Conservation (phyloP, 1,140 invertebrate species). For the Nymphalis io region DNA sequence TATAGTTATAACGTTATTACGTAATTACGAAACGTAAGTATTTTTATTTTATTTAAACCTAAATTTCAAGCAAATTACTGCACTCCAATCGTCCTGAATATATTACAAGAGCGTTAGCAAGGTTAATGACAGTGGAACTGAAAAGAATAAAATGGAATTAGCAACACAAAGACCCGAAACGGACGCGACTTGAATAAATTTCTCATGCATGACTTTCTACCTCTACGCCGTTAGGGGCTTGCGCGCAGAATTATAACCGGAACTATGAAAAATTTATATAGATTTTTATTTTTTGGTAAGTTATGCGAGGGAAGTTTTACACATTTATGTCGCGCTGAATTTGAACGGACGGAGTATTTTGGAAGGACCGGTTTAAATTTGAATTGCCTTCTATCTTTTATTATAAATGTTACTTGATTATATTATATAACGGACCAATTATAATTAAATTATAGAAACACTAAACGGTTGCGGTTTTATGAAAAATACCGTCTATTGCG, state of each 20-base stretch:
- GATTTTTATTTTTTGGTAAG: constrained; percentile 25
- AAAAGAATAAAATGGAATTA: constrained; percentile 67
- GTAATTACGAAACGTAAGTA: neutral
- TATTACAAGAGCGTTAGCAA: constrained; percentile 47
- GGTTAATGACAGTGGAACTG: constrained; percentile 60
- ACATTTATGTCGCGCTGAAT: constrained; percentile 11
- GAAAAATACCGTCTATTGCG: no score
- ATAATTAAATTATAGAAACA: no score
- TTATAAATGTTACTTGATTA: no score
- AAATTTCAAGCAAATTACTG: constrained; percentile 30
- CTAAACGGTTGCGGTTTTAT: no score
- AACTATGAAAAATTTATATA: constrained; percentile 28
- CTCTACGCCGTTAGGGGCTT: constrained; percentile 36
- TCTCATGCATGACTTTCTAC: constrained; percentile 58
- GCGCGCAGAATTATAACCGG: constrained; percentile 34
- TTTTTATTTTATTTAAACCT: constrained; percentile 16
- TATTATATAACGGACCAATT: no score
- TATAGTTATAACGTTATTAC: neutral
- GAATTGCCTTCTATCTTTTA: neutral
- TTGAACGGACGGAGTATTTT: constrained; percentile 10
- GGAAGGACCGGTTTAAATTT: neutral
- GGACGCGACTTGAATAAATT: constrained; percentile 60
- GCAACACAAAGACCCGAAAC: constrained; percentile 60
- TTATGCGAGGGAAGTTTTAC: constrained; percentile 15
- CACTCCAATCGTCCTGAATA: constrained; percentile 43